phyloP scores from a whole-genome alignment of 2,888 invertebrate species.

The Apoda limacodes region DNA sequence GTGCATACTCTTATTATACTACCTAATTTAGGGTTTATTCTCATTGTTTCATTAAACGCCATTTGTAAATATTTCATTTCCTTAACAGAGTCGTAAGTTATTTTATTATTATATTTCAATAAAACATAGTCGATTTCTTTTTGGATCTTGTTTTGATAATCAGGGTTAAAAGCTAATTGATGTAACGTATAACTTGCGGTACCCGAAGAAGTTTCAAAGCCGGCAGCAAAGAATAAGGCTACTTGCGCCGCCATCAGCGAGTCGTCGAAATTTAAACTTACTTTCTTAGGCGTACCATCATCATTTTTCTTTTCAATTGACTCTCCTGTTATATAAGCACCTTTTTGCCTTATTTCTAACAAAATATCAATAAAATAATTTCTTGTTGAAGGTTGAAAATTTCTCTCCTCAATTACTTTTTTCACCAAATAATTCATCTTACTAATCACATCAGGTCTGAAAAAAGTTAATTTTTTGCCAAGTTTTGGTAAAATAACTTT shows the following conservation, averaged over 20 bases:
- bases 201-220: constrained; percentile 64
- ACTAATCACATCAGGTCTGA: constrained; percentile 37
- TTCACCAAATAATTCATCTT: constrained; percentile 36
- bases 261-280: constrained; percentile 42
- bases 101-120: constrained; percentile 36
- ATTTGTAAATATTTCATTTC: constrained; percentile 53
- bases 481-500: constrained; percentile 49
- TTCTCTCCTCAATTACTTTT: constrained; percentile 37
- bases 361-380: constrained; percentile 58
- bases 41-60: constrained; percentile 51
- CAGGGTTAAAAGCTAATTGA: constrained; percentile 53
- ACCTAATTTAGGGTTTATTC: constrained; percentile 51
- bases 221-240: constrained; percentile 59
- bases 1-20: constrained; percentile 44
- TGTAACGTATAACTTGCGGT: constrained; percentile 60
- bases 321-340: constrained; percentile 43
- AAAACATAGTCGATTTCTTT: constrained; percentile 50
- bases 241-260: constrained; percentile 48
- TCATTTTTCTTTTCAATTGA: constrained; percentile 40
- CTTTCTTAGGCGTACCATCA: constrained; percentile 39
- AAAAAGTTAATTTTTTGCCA: constrained; percentile 36
- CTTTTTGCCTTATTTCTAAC: constrained; percentile 44
- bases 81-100: constrained; percentile 49
- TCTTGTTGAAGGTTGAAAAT: constrained; percentile 40
- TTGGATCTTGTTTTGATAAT: constrained; percentile 50